phyloP scores from a whole-genome alignment of 2,888 invertebrate species.

The Amiota mariae region DNA sequence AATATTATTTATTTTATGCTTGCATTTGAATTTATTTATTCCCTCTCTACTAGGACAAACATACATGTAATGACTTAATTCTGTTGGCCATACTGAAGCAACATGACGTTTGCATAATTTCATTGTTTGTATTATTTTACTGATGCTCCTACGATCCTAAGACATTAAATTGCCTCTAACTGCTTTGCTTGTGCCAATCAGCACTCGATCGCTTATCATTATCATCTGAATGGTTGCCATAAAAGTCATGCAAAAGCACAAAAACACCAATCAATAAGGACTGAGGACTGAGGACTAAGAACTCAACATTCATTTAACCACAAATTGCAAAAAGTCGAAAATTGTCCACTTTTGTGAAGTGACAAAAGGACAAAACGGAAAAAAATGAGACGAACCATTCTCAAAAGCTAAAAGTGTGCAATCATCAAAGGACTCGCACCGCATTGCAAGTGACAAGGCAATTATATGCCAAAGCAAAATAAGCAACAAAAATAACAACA shows the following conservation, averaged over 20 bases:
- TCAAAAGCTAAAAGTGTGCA: slow-evolving; percentile 51
- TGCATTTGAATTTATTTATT: too few relatives aligned
- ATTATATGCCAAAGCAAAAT: slow-evolving; percentile 56
- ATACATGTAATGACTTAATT: neutral
- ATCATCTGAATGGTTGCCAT: neutral
- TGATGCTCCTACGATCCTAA: neutral
- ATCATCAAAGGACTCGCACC: slow-evolving; percentile 64
- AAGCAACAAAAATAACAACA: slow-evolving; percentile 32
- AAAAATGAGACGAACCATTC: slow-evolving; percentile 23
- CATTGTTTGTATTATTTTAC: neutral
- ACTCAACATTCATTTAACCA: neutral
- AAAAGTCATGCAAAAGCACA: neutral
- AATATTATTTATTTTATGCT: too few relatives aligned
- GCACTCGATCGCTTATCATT: neutral
- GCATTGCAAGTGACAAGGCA: slow-evolving; percentile 69
- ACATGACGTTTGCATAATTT: slow-evolving; percentile 11
- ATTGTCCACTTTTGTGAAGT: slow-evolving; percentile 10
- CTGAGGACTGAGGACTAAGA: neutral
- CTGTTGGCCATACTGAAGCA: slow-evolving; percentile 3
- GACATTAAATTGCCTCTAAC: neutral
- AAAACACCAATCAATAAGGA: slow-evolving; percentile 4
- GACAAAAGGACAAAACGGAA: neutral
- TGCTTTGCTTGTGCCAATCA: neutral
- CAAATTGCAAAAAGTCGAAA: slow-evolving; percentile 15
- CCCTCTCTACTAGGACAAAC: too few relatives aligned